These are phyloP conservation scores for Coregonus ussuriensis DNA, from an alignment of 2,797 vertebrate genomes.

Conservation along the genomic window DNA sequence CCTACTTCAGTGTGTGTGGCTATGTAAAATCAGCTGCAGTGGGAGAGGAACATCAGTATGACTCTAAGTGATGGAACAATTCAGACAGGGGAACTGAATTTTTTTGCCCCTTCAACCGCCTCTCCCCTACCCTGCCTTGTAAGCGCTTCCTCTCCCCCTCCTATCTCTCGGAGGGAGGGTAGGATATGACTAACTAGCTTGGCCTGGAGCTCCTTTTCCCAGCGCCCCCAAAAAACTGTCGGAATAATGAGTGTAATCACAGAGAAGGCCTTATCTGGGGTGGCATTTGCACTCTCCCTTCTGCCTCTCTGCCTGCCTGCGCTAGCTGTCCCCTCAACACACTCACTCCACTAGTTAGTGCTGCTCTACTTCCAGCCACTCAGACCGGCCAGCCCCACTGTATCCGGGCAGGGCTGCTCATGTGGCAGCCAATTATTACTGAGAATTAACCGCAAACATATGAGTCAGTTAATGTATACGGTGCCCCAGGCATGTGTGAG, in stretches of 20 bases:
- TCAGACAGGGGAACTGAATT: background rate
- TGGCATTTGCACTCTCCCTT: constrained; percentile 59
- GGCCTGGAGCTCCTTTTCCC: constrained; percentile 54
- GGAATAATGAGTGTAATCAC: constrained; percentile 71
- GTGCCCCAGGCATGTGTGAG: background rate
- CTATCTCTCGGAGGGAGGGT: background rate
- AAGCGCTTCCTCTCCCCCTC: background rate
- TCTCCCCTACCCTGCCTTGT: background rate
- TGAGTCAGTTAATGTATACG: background rate
- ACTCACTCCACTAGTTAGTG: constrained; percentile 43
- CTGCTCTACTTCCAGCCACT: constrained; percentile 49
- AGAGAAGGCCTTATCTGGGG: constrained; percentile 59
- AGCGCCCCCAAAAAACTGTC: constrained; percentile 65
- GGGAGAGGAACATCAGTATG: constrained; percentile 4
- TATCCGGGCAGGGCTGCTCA: background rate
- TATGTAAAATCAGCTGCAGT: background rate
- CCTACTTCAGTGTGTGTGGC: constrained; percentile 33
- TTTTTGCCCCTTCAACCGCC: background rate
- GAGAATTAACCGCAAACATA: background rate
- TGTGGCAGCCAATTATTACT: background rate
- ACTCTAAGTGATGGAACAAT: background rate
- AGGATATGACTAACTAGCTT: constrained; percentile 39
- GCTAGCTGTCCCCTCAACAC: background rate
- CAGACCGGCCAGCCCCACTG: background rate
- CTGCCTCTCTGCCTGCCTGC: background rate